Base-by-base conservation (phyloP, 1,140 invertebrate genomes). In the Polypedilum pembai region DNA sequence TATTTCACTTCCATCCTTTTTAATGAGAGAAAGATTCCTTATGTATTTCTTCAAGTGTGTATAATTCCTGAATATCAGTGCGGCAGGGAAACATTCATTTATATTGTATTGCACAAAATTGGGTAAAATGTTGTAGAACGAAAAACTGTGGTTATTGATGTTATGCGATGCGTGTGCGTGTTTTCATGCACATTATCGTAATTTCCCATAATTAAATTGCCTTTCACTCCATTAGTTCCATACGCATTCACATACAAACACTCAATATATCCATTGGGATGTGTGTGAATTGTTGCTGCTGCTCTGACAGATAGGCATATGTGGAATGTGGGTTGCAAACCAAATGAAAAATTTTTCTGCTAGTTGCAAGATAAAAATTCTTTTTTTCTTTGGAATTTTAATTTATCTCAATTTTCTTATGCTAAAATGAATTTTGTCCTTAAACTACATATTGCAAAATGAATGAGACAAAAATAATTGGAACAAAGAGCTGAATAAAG, bases 151-250 rank as follows among this genome's bases (percentile, higher is more conserved):
- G 45, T 56, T 56, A 56, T 56, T 56, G 45, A 56, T 56, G 45
- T 56, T 56, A 56, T 56, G 45, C 45, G 45, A 56, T 56, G 45
- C 45, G 45, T 56, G 45, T 69, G 65, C 20, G 65, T 69, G 65
- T 69, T 56, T 56, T 56, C 45, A 69, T 21, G 20, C 65, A 69
- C 65, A 69, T 56, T 56, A 56, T 56, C 12, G 45, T 69, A 69
- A 69, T 69, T 69, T 69, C 65, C 65, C 17, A 20, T 69, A 20
- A 69, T 69, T 69, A 69, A 69, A 69, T 69, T 69, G 17, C 65
- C 65, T 69, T 21, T 20, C 65, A 69, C 17, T 69, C 65, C 65
- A 69, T 69, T 69, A 69, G 65, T 69, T 69, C 65, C 65, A 21
- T 69, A 20, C 17, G 18, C n/a, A 56, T 15, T 56, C 24, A 33